phyloP scores from a whole-genome alignment of 2,888 invertebrate species.

The Belgica antarctica region DNA sequence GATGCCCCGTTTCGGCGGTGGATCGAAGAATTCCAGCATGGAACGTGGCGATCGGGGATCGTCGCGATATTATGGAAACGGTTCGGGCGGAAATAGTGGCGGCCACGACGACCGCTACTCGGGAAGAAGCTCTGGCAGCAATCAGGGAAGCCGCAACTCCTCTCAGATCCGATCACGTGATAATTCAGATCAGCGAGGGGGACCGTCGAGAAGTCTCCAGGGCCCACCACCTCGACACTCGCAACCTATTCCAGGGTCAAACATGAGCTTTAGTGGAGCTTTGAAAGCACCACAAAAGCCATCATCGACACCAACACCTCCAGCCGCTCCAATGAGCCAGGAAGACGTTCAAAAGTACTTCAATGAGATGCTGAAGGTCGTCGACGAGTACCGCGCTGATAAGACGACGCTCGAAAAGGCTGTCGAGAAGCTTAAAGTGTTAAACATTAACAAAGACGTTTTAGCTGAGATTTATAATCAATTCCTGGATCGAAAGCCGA shows the following conservation, averaged over 20 bases:
- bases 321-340: not conserved
- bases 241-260: not conserved
- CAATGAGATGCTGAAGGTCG: constrained; percentile 7
- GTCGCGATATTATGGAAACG: constrained; percentile 54
- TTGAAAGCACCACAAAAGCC: not conserved
- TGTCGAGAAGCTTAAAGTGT: not conserved
- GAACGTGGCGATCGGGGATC: constrained; percentile 51
- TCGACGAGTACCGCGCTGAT: constrained; percentile 19
- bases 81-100: constrained; percentile 54
- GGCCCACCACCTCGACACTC: constrained; percentile 28
- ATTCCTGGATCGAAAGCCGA: constrained; percentile 26
- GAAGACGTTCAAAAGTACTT: constrained; percentile 10
- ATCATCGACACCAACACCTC: not conserved
- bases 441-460: constrained; percentile 32
- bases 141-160: constrained; percentile 35
- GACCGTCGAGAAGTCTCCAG: constrained; percentile 48
- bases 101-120: constrained; percentile 45
- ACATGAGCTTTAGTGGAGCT: constrained; percentile 26
- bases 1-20: constrained; percentile 49
- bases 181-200: constrained; percentile 52
- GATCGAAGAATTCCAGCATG: constrained; percentile 51
- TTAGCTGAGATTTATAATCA: constrained; percentile 20
- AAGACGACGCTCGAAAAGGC: constrained; percentile 18
- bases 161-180: constrained; percentile 60
- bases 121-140: constrained; percentile 46